Conservation (phyloP, 1,140 invertebrate genomes). For the Heliconius himera region DNA sequence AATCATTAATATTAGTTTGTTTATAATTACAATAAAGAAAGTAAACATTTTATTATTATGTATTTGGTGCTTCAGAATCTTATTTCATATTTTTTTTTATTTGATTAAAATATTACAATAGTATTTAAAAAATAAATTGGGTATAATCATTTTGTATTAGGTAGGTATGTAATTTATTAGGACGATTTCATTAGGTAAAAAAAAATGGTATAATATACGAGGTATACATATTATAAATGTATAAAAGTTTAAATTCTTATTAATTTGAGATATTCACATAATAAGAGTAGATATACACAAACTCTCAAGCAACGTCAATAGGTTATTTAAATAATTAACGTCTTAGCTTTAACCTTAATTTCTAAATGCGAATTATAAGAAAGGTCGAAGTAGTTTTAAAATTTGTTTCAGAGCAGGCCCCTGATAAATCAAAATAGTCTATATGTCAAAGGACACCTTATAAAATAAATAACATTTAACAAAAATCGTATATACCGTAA, state of each 20-base stretch:
- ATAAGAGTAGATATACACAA: constrained; percentile 10
- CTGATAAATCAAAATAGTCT: neutral
- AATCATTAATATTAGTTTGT: constrained; percentile 9
- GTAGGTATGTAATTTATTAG: too few species aligned
- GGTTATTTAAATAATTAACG: neutral
- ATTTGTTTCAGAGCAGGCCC: neutral
- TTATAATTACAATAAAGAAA: constrained; percentile 5
- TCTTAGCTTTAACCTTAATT: neutral
- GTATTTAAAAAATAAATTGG: neutral
- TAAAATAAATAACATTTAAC: constrained; percentile 13
- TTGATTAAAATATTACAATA: neutral
- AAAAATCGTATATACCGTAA: constrained; percentile 9
- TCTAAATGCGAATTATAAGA: neutral
- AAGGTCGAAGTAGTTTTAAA: neutral
- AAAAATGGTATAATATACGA: too few species aligned
- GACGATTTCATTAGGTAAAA: too few species aligned
- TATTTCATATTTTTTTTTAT: constrained; percentile 8
- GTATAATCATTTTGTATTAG: too few species aligned
- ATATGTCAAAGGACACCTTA: constrained; percentile 12
- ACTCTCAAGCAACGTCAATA: neutral
- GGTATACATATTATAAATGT: neutral
- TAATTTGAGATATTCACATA: constrained; percentile 3
- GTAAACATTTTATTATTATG: neutral
- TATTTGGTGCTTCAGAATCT: constrained; percentile 25
- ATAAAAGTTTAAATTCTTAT: constrained; percentile 18